Base-by-base conservation (phyloP, 2,797 vertebrate species). In the Pogoniulus pusillus region DNA sequence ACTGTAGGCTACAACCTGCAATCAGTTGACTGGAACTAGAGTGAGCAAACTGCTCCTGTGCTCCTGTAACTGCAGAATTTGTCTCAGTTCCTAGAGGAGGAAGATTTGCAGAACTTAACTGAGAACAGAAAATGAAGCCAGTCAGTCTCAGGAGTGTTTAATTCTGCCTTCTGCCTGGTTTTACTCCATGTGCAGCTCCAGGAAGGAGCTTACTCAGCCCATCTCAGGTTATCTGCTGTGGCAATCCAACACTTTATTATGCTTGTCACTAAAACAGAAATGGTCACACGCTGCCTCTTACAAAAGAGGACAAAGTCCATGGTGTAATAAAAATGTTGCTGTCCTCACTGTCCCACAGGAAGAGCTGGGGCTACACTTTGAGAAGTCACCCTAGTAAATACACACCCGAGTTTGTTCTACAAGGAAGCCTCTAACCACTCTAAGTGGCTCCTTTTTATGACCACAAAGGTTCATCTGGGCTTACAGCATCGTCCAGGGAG, bases 171-270 rank as follows among this genome's bases (percentile, higher is more conserved):
- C n/a, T 77, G 60, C 43, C 65, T 1, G 5, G 59, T 55, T 72
- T 91, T 73, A 80, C 16, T 72, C 35, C n/a, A 34, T 0, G 0
- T 43, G 69, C 23, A 85, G 49, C 59, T 87, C 74, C 12, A 64
- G 47, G 57, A 92, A 58, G 47, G 62, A 66, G 71, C 70, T 89
- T 89, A 73, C 74, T 87, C 66, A 86, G 57, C 65, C 82, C 77
- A 73, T 59, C 82, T 94, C 87, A 91, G 79, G 89, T 89, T 89
- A 92, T 47, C 77, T 90, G 57, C 65, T 88, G 64, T 47, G 54
- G 87, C 83, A 90, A 3, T 17, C 54, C 37, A 91, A 85, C 20
- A 23, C 81, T 91, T 80, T 37, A 64, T 65, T 91, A 62, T 84
- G 59, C 78, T 77, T 37, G 2, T 64, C 80, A 85, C 71, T 62